Evolutionary conservation across 2,888 invertebrate species (phyloP), one percentile per base, ranked within the genome.

Genomic region (Pocota personata): DNA sequence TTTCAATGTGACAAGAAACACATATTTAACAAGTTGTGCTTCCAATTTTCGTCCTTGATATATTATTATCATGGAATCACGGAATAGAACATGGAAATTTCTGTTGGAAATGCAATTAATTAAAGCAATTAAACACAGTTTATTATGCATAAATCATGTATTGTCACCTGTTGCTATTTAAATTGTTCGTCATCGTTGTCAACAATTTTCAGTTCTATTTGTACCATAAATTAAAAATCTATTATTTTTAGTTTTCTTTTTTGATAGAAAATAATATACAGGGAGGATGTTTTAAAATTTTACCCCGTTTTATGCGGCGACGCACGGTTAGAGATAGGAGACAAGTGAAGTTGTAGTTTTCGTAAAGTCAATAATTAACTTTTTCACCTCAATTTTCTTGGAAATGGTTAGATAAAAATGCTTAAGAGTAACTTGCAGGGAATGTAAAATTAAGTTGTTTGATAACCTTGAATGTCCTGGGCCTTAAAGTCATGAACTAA

Each of bases 91-190:
- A 27, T 10, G 24, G 8, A n/a, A 50, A n/a, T 1, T 24, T 50
- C 24, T 21, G 24, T 27, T 50, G 50, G 50, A 24, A 50, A 50
- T 21, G 21, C 48, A 48, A 48, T 48, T 48, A 48, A 48, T 48
- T 48, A 21, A 19, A 50, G 50, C 50, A 50, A 50, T 50, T 50
- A 50, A 50, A 50, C 24, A n/a, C 4, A 21, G 27, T 50, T 50
- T 50, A 50, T 50, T 50, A 50, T 50, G 50, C 50, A 50, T 48
- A 24, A 24, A 48, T 48, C 48, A 48, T 48, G 48, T 48, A 48
- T 50, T 50, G 50, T 50, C 50, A 50, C 50, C 50, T 50, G 50
- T 50, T 50, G 50, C n/a, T 12, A 24, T 24, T 4, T 24, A 48
- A 48, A 48, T 24, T 48, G 10, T 4, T 27, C 50, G n/a, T 50